These are phyloP conservation scores for Helarctos malayanus DNA, from an alignment of 2,797 vertebrate genomes.

Conservation along the genomic window DNA sequence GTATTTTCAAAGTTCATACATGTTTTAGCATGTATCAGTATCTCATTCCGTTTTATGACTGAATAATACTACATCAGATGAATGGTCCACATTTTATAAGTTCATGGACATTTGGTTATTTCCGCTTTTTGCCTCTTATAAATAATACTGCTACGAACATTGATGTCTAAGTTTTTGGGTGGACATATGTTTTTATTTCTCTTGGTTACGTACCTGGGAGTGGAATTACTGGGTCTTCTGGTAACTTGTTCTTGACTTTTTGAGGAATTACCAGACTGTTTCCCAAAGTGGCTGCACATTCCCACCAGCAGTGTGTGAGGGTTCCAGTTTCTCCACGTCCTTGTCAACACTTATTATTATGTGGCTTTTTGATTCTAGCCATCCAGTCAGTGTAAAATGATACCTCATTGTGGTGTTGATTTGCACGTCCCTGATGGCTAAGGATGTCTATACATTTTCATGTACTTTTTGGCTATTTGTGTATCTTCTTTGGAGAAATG, in stretches of 20 bases:
- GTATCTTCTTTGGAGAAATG: neutral
- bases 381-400: neutral
- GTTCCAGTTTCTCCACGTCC: neutral
- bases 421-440: neutral
- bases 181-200: neutral
- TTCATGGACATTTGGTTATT: neutral
- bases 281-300: neutral
- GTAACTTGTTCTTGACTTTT: neutral
- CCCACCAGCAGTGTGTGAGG: neutral
- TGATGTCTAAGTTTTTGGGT: neutral
- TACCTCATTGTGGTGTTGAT: neutral
- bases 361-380: neutral
- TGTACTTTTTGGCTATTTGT: neutral
- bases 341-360: too few relatives aligned
- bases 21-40: too few relatives aligned
- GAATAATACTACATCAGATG: neutral
- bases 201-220: neutral
- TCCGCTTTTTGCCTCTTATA: neutral
- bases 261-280: neutral
- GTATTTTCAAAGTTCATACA: neutral
- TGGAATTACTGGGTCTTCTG: neutral
- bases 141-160: neutral
- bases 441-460: neutral
- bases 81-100: neutral
- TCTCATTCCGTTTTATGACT: neutral